Conservation (phyloP, 1,140 invertebrate species). For the Lethrus apterus region DNA sequence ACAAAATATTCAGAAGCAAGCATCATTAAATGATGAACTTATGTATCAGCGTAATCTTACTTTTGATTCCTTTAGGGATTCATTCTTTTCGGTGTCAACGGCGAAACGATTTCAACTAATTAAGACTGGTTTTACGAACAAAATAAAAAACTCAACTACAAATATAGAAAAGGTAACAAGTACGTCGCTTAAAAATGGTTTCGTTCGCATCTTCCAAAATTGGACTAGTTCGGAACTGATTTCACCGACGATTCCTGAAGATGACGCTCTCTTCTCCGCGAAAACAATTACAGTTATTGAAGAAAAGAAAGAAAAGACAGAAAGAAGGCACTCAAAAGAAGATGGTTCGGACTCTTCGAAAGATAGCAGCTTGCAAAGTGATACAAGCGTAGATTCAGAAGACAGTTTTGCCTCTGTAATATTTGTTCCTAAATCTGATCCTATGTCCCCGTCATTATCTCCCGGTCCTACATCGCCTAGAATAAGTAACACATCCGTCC, state of each 20-base stretch:
- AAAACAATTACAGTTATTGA: conserved; percentile 18
- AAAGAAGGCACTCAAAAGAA: conserved; percentile 63
- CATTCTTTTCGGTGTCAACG: conserved; percentile 62
- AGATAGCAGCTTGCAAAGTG: conserved; percentile 84
- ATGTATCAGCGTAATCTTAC: conserved; percentile 61
- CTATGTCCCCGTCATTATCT: conserved; percentile 49
- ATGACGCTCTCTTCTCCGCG: conserved; percentile 20
- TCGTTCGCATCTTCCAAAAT: conserved; percentile 39
- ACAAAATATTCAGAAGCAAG: conserved; percentile 81
- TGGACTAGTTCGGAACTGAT: conserved; percentile 35
- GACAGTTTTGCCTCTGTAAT: conserved; percentile 89
- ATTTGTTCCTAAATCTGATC: conserved; percentile 66
- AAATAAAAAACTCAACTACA: conserved; percentile 70
- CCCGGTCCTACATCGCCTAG: conserved; percentile 52
- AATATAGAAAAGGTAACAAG: conserved; percentile 73
- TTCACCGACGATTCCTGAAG: conserved; percentile 32
- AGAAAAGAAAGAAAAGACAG: conserved; percentile 34
- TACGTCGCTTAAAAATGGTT: conserved; percentile 40
- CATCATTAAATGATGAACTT: conserved; percentile 79
- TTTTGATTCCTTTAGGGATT: conserved; percentile 66
- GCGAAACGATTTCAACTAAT: conserved; percentile 74
- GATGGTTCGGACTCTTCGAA: conserved; percentile 87
- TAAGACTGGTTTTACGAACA: conserved; percentile 66
- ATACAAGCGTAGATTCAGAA: conserved; percentile 87
- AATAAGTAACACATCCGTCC: conserved; percentile 56